phyloP scores from a whole-genome alignment of 2,888 invertebrate genomes.

The Rhyacophila evoluta region DNA sequence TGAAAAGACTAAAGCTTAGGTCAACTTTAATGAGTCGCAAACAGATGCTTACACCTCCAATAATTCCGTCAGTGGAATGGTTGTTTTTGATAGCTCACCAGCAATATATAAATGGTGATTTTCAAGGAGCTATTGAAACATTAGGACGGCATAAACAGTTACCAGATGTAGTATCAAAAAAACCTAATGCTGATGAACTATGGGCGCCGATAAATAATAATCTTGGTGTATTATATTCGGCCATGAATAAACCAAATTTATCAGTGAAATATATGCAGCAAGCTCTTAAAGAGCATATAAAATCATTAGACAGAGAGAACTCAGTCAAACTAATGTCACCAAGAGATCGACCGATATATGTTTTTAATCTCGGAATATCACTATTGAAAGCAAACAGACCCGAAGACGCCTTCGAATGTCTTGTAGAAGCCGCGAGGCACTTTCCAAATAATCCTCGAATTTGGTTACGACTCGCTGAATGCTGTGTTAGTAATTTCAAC shows the following conservation, averaged over 20 bases:
- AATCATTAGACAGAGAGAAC: conserved; percentile 63
- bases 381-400: conserved; percentile 85
- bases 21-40: conserved; percentile 64
- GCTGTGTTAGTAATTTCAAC: conserved; percentile 82
- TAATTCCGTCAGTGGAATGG: conserved; percentile 65
- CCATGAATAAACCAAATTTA: conserved; percentile 83
- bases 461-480: conserved; percentile 94
- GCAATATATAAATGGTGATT: conserved; percentile 65
- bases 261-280: conserved; percentile 84
- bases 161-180: conserved; percentile 60
- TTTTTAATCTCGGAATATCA: conserved; percentile 88
- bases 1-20: conserved; percentile 63
- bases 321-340: conserved; percentile 60
- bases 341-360: conserved; percentile 72
- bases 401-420: conserved; percentile 89
- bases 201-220: conserved; percentile 80
- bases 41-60: conserved; percentile 18
- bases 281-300: conserved; percentile 78
- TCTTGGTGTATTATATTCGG: conserved; percentile 83
- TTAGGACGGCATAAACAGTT: conserved; percentile 63
- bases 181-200: conserved; percentile 65
- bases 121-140: conserved; percentile 63
- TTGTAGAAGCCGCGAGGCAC: conserved; percentile 86
- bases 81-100: conserved; percentile 66
- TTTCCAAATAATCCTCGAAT: conserved; percentile 90